These are phyloP conservation scores for Ylistrum balloti DNA, from an alignment of 1,140 invertebrate species.

Conservation along the genomic window DNA sequence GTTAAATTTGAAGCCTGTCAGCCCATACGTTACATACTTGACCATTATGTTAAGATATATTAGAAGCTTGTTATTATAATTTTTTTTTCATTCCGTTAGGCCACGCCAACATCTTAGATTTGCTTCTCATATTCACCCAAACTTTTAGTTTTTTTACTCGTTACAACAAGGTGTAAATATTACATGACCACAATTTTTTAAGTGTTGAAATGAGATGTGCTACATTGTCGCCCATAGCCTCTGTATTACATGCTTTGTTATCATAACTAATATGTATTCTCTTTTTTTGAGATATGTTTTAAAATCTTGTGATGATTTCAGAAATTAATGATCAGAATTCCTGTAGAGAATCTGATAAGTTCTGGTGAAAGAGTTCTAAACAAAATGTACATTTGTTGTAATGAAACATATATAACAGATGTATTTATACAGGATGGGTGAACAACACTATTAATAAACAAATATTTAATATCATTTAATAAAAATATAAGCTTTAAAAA, in stretches of 20 bases:
- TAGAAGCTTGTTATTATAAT: too few species aligned
- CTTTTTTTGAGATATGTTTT: neutral
- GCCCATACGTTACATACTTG: too few species aligned
- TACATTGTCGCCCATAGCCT: too few species aligned
- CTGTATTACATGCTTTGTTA: neutral
- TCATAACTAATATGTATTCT: neutral
- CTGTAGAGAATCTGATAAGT: neutral
- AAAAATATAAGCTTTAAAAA: neutral
- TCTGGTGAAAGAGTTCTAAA: neutral
- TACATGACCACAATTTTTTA: too few species aligned
- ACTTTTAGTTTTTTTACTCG: neutral
- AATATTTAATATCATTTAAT: conserved; percentile 5
- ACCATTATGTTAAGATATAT: neutral
- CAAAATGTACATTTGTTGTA: neutral
- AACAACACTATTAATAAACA: neutral
- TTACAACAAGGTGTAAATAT: neutral
- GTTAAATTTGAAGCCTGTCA: too few species aligned
- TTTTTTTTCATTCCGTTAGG: too few species aligned
- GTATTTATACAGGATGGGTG: neutral
- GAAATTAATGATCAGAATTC: neutral
- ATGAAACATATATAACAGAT: neutral
- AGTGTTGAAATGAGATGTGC: too few species aligned
- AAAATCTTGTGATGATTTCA: neutral
- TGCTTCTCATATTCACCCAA: neutral
- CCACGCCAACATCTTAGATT: too few species aligned